phyloP scores from a whole-genome alignment of 2,113 vertebrate genomes.

The Sinocyclocheilus rhinocerous region DNA sequence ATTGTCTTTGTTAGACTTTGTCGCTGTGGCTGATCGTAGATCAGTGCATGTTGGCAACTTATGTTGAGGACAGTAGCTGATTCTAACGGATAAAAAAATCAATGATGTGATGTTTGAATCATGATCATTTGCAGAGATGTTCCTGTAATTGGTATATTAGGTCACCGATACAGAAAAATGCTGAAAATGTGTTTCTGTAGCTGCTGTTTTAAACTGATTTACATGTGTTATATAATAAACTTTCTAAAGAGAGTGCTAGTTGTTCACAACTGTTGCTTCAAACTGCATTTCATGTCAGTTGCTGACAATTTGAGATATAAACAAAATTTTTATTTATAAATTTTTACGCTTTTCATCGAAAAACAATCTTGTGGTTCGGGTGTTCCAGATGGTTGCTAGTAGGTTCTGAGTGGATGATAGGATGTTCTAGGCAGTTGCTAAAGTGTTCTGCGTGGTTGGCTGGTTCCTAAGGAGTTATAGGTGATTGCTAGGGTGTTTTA shows the following conservation, averaged over 20 bases:
- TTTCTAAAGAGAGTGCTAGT: constrained; percentile 7
- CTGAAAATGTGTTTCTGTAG: constrained; percentile 36
- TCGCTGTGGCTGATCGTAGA: not conserved
- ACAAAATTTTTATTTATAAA: not conserved
- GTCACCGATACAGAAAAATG: not conserved
- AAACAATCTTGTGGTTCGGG: not conserved
- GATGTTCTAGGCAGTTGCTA: not conserved
- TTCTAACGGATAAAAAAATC: not conserved
- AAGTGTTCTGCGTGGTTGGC: not conserved
- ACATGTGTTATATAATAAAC: constrained; percentile 44
- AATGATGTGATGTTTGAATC: not conserved
- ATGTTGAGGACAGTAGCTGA: not conserved
- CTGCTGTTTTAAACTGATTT: constrained; percentile 37
- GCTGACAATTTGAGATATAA: not conserved
- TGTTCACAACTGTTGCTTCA: not conserved
- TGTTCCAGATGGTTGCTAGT: not conserved
- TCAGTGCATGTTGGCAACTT: not conserved
- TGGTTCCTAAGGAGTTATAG: not conserved
- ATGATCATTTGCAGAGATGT: not conserved
- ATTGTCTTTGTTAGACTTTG: not conserved
- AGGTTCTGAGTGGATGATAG: not conserved
- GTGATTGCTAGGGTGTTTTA: not conserved
- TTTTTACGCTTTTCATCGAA: not conserved
- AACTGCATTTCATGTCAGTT: not conserved
- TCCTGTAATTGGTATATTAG: not conserved